Percentiles rank a stretch among this genome's conserved stretches.
phyloP scores from a whole-genome alignment of 2,888 invertebrate genomes.

The Rutpela maculata region DNA sequence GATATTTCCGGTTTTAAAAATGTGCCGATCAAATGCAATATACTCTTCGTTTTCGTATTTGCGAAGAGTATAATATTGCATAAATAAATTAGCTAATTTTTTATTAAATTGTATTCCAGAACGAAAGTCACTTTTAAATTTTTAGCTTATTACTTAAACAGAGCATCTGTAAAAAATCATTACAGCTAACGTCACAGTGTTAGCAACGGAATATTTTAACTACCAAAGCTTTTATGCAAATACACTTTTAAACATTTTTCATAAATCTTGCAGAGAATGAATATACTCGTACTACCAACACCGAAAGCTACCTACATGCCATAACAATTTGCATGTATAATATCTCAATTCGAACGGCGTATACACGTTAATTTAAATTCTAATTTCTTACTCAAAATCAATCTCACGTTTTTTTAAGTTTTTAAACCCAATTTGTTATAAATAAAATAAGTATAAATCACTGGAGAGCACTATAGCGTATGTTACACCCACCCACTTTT shows the following conservation, averaged over 20 bases:
- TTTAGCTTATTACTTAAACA: background rate
- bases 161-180: background rate
- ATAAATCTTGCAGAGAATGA: background rate
- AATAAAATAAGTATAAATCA: too few species aligned
- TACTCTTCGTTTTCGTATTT: too few species aligned
- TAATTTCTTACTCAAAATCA: background rate
- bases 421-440: too few species aligned
- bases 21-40: too few species aligned
- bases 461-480: too few species aligned
- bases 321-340: background rate
- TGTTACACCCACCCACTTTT: too few species aligned
- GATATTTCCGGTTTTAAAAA: too few species aligned
- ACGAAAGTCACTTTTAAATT: too few species aligned
- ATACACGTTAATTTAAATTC: background rate
- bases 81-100: too few species aligned
- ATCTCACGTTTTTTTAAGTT: background rate
- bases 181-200: background rate
- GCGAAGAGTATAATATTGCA: too few species aligned
- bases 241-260: background rate
- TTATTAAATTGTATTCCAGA: too few species aligned
- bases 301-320: background rate
- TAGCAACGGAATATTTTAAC: background rate
- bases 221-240: background rate
- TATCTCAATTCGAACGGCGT: background rate
- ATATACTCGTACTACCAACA: background rate